Base-by-base conservation (phyloP, 2,113 vertebrate genomes). In the Noturus placidus region DNA sequence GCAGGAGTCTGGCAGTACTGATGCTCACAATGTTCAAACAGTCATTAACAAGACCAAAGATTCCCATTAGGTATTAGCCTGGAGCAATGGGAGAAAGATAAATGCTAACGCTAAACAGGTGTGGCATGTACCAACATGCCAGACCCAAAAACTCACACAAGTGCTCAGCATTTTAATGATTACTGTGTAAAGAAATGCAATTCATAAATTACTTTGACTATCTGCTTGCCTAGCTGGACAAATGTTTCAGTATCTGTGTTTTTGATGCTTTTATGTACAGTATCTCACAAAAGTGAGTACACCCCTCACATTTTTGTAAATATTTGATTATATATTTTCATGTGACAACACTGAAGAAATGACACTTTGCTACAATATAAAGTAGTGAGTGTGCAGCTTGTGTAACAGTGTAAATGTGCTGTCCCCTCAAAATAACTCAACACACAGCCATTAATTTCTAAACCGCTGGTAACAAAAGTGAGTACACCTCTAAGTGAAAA, bases 51-150 rank as follows among this genome's bases (percentile, higher is more conserved):
- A 83, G 93, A 90, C 89, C 91, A 94, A 94, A 91, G 94, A 93
- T 95, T 89, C 90, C 94, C 92, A 94, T 94, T 89, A 95, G 94
- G 96, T 96, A 96, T 96, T 93, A 93, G 93, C 96, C 95, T 80
- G 88, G 87, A 91, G 96, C 95, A 90, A 90, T 78, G 84, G 83
- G 65, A 90, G 86, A 42, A 87, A 84, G 84, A 86, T 46, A 83
- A 88, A 83, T 65, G 22, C 70, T 52, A 70, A 69, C 69, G 79
- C 69, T 78, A 83, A 72, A 82, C 85, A 59, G 54, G 82, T 5
- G 30, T 33, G n/a, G 63, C 88, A 42, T 63, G 83, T 86, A 87
- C 85, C 79, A 76, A 83, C 86, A 13, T 50, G 70, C 78, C 56
- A 38, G 46, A 46, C 63, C 20, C 82, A 87, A 88, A 90, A 50